Base-by-base conservation (phyloP, 1,140 invertebrate species). In the Saccostrea cuccullata region DNA sequence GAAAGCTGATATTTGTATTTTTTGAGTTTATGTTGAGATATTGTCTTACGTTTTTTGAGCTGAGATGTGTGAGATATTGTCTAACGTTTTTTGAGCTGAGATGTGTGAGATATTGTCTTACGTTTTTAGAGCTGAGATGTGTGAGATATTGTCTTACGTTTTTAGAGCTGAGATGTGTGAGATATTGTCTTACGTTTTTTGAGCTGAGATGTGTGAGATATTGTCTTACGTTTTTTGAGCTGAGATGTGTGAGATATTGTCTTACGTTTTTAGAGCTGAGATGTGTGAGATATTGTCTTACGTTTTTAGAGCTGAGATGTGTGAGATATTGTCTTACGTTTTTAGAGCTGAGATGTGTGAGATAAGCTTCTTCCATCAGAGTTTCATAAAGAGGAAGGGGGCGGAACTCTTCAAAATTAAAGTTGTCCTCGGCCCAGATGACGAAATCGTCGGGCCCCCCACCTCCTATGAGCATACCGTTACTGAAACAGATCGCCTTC, bases 371-470 rank as follows among this genome's bases (percentile, higher is more conserved):
- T 58, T 95, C 92, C 88, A 93, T 93, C 4, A 95, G 87, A 0
- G 93, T 93, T 70, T 91, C 55, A 82, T 94, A 94, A 11, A 95
- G 89, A n/a, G 93, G 84, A 30, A 91, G 40, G 56, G 94, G 93
- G 83, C 94, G 89, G 89, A 94, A 95, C 86, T 95, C 94, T 85
- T 94, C 93, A 92, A 94, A 95, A 60, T 91, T 91, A 90, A 92
- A 91, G 58, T 93, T 93, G 67, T 93, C 92, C 84, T 92, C 91
- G 23, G 94, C 95, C 95, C 95, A 95, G 12, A 67, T 36, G 1
- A 94, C 88, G 82, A 95, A 93, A 17, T 94, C 92, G 20, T 93
- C 89, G 23, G 93, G 92, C 23, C 94, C 94, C 2, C 70, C 94
- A 73, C 58, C 58, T n/a, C 94, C 94, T 64, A 95, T 91, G 30